Conservation (phyloP, 2,888 invertebrate genomes). For the Stramonita haemastoma region DNA sequence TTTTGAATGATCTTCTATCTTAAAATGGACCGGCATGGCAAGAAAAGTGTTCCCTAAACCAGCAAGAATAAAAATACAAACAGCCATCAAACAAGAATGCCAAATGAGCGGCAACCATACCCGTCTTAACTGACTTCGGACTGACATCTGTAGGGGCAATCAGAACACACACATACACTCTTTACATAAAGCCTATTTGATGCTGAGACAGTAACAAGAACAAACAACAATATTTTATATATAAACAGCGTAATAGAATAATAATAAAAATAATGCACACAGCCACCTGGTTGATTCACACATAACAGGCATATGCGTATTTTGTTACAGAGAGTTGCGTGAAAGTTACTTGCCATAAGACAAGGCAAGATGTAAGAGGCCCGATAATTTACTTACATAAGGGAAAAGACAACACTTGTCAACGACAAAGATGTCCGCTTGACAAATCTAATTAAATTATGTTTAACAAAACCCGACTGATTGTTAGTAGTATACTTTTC, state of each 20-base stretch:
- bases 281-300: background rate
- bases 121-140: constrained; percentile 43
- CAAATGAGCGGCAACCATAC: constrained; percentile 30
- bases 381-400: too few relatives aligned
- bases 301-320: background rate
- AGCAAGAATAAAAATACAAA: background rate
- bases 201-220: background rate
- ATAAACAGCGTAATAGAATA: background rate
- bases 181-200: background rate
- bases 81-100: constrained; percentile 11
- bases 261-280: background rate
- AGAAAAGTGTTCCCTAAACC: constrained; percentile 22
- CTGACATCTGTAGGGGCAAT: constrained; percentile 35
- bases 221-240: background rate
- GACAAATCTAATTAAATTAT: too few relatives aligned
- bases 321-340: background rate
- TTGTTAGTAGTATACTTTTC: too few relatives aligned
- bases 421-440: too few relatives aligned
- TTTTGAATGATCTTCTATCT: background rate
- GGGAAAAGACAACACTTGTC: too few relatives aligned
- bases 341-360: too few relatives aligned
- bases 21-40: background rate
- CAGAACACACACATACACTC: constrained; percentile 12
- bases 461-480: too few relatives aligned
- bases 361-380: too few relatives aligned